Evolutionary conservation across 2,113 vertebrate genomes (phyloP).

Genomic region (Semicossyphus pulcher): DNA sequence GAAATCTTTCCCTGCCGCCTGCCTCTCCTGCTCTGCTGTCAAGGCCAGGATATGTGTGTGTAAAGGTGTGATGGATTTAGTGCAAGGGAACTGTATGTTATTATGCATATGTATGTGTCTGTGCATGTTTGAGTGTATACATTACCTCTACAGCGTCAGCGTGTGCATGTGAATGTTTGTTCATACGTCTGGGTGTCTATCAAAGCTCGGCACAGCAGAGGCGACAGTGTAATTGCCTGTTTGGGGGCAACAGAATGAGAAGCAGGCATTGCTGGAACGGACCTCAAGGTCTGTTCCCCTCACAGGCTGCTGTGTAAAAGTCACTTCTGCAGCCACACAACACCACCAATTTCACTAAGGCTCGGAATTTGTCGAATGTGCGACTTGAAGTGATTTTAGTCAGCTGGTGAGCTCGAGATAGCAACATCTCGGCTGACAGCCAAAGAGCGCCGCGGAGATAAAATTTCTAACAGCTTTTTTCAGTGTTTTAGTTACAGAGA

Average conservation of each 20-base stretch:
- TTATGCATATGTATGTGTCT: constrained; percentile 11
- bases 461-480: not conserved
- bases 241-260: constrained; percentile 52
- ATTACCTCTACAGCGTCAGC: not conserved
- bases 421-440: not conserved
- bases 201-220: constrained; percentile 28
- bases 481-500: too few relatives aligned
- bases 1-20: constrained; percentile 43
- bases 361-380: too few relatives aligned
- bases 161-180: constrained; percentile 23
- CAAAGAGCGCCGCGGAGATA: not conserved
- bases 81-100: constrained; percentile 23
- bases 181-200: constrained; percentile 25
- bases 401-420: too few relatives aligned
- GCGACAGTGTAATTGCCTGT: constrained; percentile 70
- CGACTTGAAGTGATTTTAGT: not conserved
- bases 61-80: constrained; percentile 21
- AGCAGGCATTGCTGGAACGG: constrained; percentile 24
- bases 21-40: constrained; percentile 46
- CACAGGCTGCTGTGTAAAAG: not conserved
- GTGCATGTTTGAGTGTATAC: not conserved
- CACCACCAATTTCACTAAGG: too few relatives aligned
- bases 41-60: constrained; percentile 34
- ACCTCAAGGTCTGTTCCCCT: constrained; percentile 50
- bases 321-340: not conserved